These are phyloP conservation scores for Petroica traversi DNA, from an alignment of 2,113 vertebrate genomes.

Conservation along the genomic window DNA sequence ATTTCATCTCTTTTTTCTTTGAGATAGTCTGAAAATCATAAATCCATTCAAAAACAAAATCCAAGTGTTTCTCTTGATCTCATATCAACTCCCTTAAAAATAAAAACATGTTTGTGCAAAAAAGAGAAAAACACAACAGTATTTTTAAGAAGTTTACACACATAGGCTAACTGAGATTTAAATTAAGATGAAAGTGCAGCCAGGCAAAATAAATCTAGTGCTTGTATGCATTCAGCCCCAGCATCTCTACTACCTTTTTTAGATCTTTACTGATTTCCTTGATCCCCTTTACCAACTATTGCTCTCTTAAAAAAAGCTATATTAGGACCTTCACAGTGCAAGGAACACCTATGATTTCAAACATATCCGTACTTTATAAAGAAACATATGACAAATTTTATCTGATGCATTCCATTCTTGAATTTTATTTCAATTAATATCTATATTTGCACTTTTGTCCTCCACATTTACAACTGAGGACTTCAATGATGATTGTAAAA, in stretches of 20 bases:
- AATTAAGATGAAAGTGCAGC: background rate
- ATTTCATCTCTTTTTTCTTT: background rate
- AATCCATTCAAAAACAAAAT: background rate
- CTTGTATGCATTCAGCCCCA: background rate
- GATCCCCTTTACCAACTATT: background rate
- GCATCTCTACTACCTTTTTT: background rate
- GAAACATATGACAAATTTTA: background rate
- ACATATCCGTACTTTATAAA: background rate
- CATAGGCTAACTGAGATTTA: background rate
- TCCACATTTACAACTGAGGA: background rate
- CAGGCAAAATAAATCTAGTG: background rate
- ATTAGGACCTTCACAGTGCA: background rate
- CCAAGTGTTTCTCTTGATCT: background rate
- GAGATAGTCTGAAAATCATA: background rate
- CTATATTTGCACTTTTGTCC: background rate
- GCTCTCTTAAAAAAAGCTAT: background rate
- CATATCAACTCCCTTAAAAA: background rate
- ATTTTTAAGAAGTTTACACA: background rate
- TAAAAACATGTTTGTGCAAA: background rate
- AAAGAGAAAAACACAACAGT: fast-evolving
- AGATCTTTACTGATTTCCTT: background rate
- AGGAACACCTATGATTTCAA: background rate
- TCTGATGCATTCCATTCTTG: background rate
- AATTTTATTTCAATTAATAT: background rate
- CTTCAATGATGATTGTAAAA: background rate